Evolutionary conservation across 2,888 invertebrate species (phyloP), one percentile per base, ranked within the genome.

Genomic region (Synanthedon myopaeformis): DNA sequence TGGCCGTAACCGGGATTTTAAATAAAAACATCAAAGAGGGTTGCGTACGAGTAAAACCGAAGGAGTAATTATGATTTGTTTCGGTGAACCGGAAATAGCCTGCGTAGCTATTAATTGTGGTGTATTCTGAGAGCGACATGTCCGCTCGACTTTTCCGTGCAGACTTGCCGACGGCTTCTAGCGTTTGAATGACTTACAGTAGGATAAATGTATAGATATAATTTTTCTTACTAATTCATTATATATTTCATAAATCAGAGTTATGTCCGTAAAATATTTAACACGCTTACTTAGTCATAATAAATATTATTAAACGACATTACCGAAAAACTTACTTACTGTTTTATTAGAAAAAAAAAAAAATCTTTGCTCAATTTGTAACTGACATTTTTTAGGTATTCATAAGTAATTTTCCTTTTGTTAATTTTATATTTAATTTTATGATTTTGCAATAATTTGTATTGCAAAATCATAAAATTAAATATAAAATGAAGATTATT

Each of bases 1-100:
- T 80, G 76, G 74, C 82, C 82, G 81, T 84, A 82, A 81, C 84
- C 71, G 76, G 76, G 76, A 75, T 80, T 77, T 79, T 72, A 76
- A 79, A 84, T 83, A 84, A 86, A 85, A 84, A 86, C 85, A 84
- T 86, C 85, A 86, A 86, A 86, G 85, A 74, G 86, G 82, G 79
- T 54, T 78, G 79, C 73, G 79, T 78, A 76, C 72, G 78, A 79
- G 80, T 66, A 70, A 75, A 72, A 75, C 76, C 78, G 78, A 78
- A 82, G 85, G 77, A 80, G 86, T 79, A 85, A 85, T 87, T 84
- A 86, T 79, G 72, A 86, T 87, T 87, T 71, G 86, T 83, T 74
- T 69, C 86, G 86, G 76, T 82, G 76, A 73, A 82, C 80, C 82
- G 87, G 86, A 87, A 86, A 86, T 86, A 83, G 86, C 82, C 83